Evolutionary conservation across 2,113 vertebrate species (phyloP).

Genomic region (Monopterus albus): DNA sequence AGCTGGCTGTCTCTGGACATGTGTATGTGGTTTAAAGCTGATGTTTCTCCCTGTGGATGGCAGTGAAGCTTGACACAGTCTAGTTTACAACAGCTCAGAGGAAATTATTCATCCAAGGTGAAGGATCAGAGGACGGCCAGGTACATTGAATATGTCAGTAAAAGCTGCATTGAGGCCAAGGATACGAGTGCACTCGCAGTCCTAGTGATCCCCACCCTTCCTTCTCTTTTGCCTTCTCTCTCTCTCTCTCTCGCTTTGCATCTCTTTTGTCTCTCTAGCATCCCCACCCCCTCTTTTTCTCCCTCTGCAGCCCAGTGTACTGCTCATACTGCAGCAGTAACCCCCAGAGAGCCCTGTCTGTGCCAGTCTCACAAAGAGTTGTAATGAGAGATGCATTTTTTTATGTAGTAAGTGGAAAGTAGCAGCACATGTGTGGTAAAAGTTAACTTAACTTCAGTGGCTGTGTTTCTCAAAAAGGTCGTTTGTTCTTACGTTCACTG

Average conservation of each 20-base stretch:
- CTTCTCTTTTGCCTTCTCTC: constrained; percentile 26
- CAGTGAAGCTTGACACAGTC: constrained; percentile 55
- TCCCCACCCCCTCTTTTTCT: neutral
- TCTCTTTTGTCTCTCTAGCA: neutral
- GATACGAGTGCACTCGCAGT: constrained; percentile 61
- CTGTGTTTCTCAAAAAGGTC: neutral
- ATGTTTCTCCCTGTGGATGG: constrained; percentile 24
- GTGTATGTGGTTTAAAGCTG: constrained; percentile 28
- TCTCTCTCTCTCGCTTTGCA: constrained; percentile 11
- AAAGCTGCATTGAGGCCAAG: constrained; percentile 66
- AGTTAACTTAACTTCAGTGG: neutral
- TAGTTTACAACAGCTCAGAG: constrained; percentile 62
- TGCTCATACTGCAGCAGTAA: constrained; percentile 58
- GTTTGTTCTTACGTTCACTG: constrained; percentile 88
- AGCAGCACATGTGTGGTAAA: neutral
- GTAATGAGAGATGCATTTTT: too few species aligned
- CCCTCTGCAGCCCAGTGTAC: constrained; percentile 35
- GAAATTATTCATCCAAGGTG: constrained; percentile 64
- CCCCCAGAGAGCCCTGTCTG: constrained; percentile 18
- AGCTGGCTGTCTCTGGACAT: neutral
- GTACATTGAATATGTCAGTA: constrained; percentile 41
- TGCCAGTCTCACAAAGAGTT: neutral
- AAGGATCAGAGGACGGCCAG: constrained; percentile 50
- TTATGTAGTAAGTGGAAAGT: too few species aligned
- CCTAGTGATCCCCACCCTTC: constrained; percentile 44